These are phyloP conservation scores for Oncorhynchus nerka DNA, from an alignment of 2,113 vertebrate genomes.

Conservation along the genomic window DNA sequence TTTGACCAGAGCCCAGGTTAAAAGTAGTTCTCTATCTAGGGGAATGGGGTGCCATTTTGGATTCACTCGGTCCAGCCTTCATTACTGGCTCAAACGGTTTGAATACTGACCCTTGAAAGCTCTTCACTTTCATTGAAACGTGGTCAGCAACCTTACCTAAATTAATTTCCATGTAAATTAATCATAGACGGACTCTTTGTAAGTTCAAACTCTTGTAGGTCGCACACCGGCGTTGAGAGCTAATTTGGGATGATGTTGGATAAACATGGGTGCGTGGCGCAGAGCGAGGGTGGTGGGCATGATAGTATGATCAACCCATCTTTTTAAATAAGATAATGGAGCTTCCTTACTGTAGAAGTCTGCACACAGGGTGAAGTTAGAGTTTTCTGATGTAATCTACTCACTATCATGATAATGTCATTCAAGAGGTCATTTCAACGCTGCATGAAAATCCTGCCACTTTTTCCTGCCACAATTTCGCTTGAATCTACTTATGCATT, in stretches of 20 bases:
- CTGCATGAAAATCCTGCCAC: constrained; percentile 10
- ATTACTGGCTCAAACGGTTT: no score
- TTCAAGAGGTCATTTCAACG: constrained; percentile 29
- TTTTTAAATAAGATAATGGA: not conserved
- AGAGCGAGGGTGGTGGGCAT: not conserved
- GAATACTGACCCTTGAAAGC: not conserved
- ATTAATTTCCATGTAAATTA: not conserved
- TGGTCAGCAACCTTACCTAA: not conserved
- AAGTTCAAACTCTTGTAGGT: not conserved
- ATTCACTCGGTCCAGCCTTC: no score
- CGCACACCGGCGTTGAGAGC: not conserved
- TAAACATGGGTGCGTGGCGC: not conserved
- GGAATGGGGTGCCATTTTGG: no score
- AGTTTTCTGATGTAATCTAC: not conserved
- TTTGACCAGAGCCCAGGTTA: no score
- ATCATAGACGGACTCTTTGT: not conserved
- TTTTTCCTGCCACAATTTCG: not conserved
- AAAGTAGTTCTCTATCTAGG: no score
- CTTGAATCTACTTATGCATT: constrained; percentile 11
- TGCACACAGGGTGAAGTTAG: not conserved
- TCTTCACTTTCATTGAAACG: not conserved
- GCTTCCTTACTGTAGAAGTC: not conserved
- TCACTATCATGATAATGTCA: constrained; percentile 18
- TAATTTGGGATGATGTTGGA: not conserved
- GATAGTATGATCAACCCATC: not conserved